A percentile compares a stretch with the other conserved stretches of the same genome.
phyloP scores from a whole-genome alignment of 2,797 vertebrate species.

The Buphagus erythrorhynchus region DNA sequence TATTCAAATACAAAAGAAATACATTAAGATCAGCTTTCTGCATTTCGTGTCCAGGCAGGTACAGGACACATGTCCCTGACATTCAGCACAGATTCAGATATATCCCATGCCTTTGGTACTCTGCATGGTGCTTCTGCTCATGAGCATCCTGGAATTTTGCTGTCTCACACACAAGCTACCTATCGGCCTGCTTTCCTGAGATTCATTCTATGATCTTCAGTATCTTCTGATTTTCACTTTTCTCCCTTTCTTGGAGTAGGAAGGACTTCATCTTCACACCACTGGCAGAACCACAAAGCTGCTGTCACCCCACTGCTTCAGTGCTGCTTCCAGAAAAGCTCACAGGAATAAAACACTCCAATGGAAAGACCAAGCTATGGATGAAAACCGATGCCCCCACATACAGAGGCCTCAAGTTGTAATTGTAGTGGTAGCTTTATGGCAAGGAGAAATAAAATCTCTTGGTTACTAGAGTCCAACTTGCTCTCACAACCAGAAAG shows the following conservation, averaged over 20 bases:
- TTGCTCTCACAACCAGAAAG: background rate
- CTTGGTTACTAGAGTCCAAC: background rate
- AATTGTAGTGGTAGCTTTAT: background rate
- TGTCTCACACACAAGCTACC: fast-evolving
- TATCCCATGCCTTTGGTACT: background rate
- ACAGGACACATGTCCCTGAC: background rate
- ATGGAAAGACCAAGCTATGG: background rate
- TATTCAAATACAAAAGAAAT: background rate
- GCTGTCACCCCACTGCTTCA: background rate
- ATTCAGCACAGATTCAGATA: background rate
- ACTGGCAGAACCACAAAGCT: background rate
- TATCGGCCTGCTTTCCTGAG: background rate
- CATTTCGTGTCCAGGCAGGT: background rate
- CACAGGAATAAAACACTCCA: background rate
- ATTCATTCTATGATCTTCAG: background rate
- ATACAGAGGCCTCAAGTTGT: fast-evolving
- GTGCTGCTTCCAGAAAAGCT: background rate
- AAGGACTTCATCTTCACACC: background rate
- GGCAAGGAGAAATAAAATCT: background rate
- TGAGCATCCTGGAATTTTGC: background rate
- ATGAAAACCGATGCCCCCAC: background rate
- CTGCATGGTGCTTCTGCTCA: background rate
- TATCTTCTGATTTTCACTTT: background rate
- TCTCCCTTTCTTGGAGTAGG: background rate
- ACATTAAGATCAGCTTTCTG: background rate